Conservation (phyloP, 2,888 invertebrate genomes). For the Limnephilus rhombicus region DNA sequence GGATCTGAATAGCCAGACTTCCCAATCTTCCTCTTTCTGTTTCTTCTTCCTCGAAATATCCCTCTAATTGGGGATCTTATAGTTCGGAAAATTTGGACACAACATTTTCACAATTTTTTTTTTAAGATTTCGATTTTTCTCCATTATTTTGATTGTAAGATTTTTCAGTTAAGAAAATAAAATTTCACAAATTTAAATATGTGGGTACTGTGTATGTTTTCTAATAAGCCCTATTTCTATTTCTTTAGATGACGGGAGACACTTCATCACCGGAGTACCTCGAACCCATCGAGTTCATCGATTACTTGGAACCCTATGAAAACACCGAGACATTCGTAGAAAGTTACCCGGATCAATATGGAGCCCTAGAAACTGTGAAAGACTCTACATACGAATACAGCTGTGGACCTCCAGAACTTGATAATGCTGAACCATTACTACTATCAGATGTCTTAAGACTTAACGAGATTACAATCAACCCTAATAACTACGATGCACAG, state of each 20-base stretch:
- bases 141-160: not conserved
- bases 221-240: not conserved
- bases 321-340: slow-evolving; percentile 35
- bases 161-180: not conserved
- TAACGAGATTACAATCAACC: slow-evolving; percentile 61
- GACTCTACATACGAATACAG: not conserved
- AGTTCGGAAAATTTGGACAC: not conserved
- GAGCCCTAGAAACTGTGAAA: slow-evolving; percentile 34
- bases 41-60: not conserved
- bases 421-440: slow-evolving; percentile 39
- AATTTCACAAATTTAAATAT: not conserved
- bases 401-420: slow-evolving; percentile 10
- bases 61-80: not conserved
- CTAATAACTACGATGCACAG: slow-evolving; percentile 38
- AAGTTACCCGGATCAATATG: slow-evolving; percentile 42
- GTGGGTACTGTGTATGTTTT: not conserved
- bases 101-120: not conserved
- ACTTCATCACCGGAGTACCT: not conserved
- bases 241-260: slow-evolving; percentile 57
- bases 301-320: slow-evolving; percentile 42
- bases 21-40: not conserved
- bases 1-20: not conserved
- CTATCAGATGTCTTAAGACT: slow-evolving; percentile 63
- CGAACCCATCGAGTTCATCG: slow-evolving; percentile 41
- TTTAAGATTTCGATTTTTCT: not conserved